Evolutionary conservation across 1,140 invertebrate genomes (phyloP).

Genomic region (Zaprionus ornatus): DNA sequence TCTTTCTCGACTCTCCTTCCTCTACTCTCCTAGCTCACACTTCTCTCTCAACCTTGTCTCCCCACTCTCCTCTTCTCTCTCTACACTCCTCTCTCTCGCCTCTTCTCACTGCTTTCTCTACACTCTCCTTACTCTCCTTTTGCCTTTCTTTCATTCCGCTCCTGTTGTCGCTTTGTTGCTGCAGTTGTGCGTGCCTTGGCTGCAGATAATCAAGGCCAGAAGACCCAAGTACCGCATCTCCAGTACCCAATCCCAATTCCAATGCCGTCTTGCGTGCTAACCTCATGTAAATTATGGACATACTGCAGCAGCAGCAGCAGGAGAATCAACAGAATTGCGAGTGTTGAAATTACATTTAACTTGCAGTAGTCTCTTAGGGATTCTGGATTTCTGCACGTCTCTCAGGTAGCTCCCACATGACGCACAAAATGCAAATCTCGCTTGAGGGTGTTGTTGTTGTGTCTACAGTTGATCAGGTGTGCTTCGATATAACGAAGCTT

Average conservation of each 20-base stretch:
- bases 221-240: background rate
- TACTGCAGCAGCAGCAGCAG: conserved; percentile 31
- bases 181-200: conserved; percentile 62
- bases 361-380: conserved; percentile 53
- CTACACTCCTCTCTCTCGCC: too few relatives aligned
- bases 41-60: too few relatives aligned
- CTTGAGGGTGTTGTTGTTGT: conserved; percentile 41
- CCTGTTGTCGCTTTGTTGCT: conserved; percentile 17
- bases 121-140: background rate
- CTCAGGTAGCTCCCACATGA: conserved; percentile 18
- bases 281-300: conserved; percentile 78
- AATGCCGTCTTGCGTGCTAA: conserved; percentile 71
- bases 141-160: conserved; percentile 55
- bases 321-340: conserved; percentile 67
- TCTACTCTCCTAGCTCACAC: too few relatives aligned
- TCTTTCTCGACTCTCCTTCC: too few relatives aligned
- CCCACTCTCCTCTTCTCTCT: too few relatives aligned
- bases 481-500: background rate
- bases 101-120: too few relatives aligned
- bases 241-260: background rate
- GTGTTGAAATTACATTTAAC: conserved; percentile 82
- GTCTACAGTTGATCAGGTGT: conserved; percentile 6
- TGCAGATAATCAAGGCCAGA: conserved; percentile 75
- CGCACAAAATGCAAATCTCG: conserved; percentile 52
- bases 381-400: background rate